These are phyloP conservation scores for Tetragonisca angustula DNA, from an alignment of 2,888 invertebrate genomes.

Conservation along the genomic window DNA sequence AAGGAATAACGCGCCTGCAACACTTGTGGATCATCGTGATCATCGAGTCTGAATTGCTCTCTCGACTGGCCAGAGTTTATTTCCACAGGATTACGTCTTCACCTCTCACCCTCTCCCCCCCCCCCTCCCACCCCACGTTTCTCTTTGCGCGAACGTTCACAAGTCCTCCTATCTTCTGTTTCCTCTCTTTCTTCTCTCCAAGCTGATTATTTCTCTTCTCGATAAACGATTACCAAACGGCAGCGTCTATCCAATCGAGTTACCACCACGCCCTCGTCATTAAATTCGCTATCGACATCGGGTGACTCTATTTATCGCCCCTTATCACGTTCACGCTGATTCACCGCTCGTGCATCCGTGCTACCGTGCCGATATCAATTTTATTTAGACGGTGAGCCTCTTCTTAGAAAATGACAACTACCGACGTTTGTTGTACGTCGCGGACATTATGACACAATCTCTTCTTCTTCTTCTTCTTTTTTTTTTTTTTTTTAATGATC, in stretches of 20 bases:
- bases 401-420: slow-evolving; percentile 43
- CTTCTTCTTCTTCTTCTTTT: no score
- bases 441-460: background rate
- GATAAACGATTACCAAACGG: slow-evolving; percentile 49
- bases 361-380: slow-evolving; percentile 66
- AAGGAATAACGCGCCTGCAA: slow-evolving; percentile 23
- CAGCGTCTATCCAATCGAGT: slow-evolving; percentile 46
- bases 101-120: no score
- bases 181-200: background rate
- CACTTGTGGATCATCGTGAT: slow-evolving; percentile 21
- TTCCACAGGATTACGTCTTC: slow-evolving; percentile 9
- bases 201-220: background rate
- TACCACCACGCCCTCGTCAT: slow-evolving; percentile 69
- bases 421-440: background rate
- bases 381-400: slow-evolving; percentile 48
- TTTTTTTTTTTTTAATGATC: no score
- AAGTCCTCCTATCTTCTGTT: background rate
- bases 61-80: slow-evolving; percentile 27
- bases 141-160: background rate
- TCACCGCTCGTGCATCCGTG: slow-evolving; percentile 66
- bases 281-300: slow-evolving; percentile 62
- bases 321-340: slow-evolving; percentile 65
- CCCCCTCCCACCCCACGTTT: no score
- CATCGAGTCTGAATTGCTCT: background rate
- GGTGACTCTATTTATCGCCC: slow-evolving; percentile 59